A percentile compares a stretch with the other conserved stretches of the same genome.
These are phyloP conservation scores for Caerostris extrusa DNA, from an alignment of 1,140 invertebrate genomes.

Conservation along the genomic window DNA sequence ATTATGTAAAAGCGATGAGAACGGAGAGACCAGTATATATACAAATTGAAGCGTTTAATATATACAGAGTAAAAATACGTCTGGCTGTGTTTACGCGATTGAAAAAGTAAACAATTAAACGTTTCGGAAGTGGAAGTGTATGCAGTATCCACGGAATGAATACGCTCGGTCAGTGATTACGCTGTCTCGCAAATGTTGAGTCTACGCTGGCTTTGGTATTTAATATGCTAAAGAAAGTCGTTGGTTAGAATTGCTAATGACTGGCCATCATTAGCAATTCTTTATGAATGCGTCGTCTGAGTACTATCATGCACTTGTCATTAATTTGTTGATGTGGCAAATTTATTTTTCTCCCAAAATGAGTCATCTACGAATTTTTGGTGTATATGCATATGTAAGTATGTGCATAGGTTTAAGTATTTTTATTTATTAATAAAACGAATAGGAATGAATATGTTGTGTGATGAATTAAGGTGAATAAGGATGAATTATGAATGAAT, in stretches of 20 bases:
- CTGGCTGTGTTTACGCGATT: constrained; percentile 53
- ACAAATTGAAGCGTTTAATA: constrained; percentile 65
- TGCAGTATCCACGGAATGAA: constrained; percentile 8
- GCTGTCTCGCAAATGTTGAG: not conserved
- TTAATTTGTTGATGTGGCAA: no score
- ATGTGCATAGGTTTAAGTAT: no score
- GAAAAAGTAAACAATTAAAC: constrained; percentile 69
- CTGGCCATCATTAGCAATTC: no score
- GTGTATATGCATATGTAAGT: no score
- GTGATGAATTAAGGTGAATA: no score
- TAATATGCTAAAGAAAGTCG: not conserved
- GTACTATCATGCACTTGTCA: not conserved
- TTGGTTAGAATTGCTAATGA: no score
- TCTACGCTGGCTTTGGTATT: not conserved
- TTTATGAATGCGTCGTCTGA: not conserved
- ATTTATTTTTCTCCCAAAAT: no score
- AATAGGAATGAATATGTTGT: no score
- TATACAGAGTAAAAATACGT: constrained; percentile 63
- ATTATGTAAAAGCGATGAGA: constrained; percentile 76
- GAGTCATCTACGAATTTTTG: no score
- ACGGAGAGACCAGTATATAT: constrained; percentile 37
- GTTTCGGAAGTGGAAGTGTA: not conserved
- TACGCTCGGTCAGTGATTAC: constrained; percentile 11
- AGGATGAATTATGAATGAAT: no score
- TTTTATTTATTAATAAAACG: no score